Base-by-base conservation (phyloP, 2,888 invertebrate genomes). In the Trichacis sp. region DNA sequence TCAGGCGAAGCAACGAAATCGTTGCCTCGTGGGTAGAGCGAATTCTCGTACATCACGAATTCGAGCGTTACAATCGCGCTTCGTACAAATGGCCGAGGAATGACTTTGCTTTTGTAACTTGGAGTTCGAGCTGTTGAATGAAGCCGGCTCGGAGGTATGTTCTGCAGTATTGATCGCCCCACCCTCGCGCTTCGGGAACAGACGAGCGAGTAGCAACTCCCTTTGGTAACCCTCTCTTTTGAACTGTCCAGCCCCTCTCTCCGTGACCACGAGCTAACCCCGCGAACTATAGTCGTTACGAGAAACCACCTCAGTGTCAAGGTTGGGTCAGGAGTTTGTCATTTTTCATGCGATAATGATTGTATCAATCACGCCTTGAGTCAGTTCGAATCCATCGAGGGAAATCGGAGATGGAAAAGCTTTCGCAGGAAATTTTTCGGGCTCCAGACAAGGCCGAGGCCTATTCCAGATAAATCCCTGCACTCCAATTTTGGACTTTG, bases 161-260 rank as follows among this genome's bases (percentile, higher is more conserved):
- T 57, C 49, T 50, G 45, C 57, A 46, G 78, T 81, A 81, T 81
- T 79, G 81, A 81, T 81, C 81, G 79, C 74, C 78, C 78, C 81
- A 81, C 76, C 78, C 80, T 78, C 73, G 72, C 49, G n/a, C 12
- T 33, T 47, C 29, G 40, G 48, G 43, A 42, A 46, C 30, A 24
- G 47, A 6, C 29, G 33, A 48, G 15, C 46, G 24, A 49, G n/a
- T n/a, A n/a, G n/a, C n/a, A n/a, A n/a, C 49, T 30, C 45, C 40
- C 63, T 64, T 45, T 49, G 49, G 20, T 60, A 47, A 43, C 20
- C 45, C 46, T 18, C 47, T 15, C 43, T 55, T 47, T 43, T 42
- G 36, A 49, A 64, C 50, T 50, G 30, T 12, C 53, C 19, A 52
- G 59, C 36, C 50, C 58, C 57, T 62, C 69, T 63, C 64, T 24